Evolutionary conservation across 2,888 invertebrate species (phyloP).

Genomic region (Erebia aethiops): DNA sequence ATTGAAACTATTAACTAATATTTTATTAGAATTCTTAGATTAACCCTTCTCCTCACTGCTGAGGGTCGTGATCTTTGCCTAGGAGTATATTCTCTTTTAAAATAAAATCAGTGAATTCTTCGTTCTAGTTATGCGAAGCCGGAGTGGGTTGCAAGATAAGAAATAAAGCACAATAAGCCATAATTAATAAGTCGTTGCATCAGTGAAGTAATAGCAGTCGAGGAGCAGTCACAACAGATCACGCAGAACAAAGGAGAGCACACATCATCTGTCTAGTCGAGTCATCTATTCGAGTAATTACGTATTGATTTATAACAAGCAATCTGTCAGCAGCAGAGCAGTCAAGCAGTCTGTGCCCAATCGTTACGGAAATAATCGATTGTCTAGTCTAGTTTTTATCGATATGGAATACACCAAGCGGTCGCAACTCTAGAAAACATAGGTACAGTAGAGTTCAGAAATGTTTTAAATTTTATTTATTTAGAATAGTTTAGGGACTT

Average conservation of each 20-base stretch:
- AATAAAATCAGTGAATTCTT: no score
- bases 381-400: conserved; percentile 45
- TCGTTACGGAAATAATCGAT: conserved; percentile 54
- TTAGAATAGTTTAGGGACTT: no score
- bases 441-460: no score
- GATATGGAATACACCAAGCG: conserved; percentile 21
- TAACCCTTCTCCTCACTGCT: no score
- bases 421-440: neutral
- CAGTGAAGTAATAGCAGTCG: conserved; percentile 25
- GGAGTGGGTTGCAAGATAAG: neutral
- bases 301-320: conserved; percentile 53
- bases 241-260: conserved; percentile 32
- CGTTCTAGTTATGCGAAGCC: no score
- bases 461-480: no score
- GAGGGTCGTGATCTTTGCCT: no score
- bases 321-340: no score
- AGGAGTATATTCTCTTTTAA: no score
- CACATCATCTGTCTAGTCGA: conserved; percentile 41
- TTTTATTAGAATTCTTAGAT: no score
- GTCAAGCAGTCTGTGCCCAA: conserved; percentile 56
- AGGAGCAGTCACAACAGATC: conserved; percentile 34
- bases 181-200: conserved; percentile 23
- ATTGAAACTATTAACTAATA: no score
- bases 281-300: conserved; percentile 41
- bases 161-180: conserved; percentile 17